Evolutionary conservation across 2,797 vertebrate species (phyloP).

Genomic region (Pseudotriccus pelzelni): DNA sequence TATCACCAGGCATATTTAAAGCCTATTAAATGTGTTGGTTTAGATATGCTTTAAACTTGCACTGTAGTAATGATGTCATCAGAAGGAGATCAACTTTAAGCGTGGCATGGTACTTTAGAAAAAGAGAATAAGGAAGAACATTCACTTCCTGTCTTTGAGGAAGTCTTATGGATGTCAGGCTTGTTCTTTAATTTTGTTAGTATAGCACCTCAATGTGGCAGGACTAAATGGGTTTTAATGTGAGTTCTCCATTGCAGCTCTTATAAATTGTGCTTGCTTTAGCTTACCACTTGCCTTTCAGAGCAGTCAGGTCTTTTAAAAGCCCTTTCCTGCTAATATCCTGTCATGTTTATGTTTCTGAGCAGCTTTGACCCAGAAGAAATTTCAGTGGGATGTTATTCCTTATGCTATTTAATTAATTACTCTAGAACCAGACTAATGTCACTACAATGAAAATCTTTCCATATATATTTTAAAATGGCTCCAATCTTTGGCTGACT

Average conservation of each 20-base stretch:
- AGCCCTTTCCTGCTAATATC: not conserved
- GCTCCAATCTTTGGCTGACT: not conserved
- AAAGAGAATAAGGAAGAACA: not conserved
- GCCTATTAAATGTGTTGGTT: not conserved
- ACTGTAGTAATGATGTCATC: not conserved
- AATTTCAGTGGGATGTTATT: not conserved
- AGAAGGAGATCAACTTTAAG: not conserved
- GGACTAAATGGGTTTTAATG: not conserved
- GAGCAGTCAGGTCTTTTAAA: not conserved
- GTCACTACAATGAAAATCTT: not conserved
- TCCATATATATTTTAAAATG: not conserved
- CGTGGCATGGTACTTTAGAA: not conserved
- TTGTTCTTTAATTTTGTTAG: not conserved
- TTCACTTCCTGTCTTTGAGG: not conserved
- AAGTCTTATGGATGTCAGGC: rapidly evolving
- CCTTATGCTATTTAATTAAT: not conserved
- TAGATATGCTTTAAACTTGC: not conserved
- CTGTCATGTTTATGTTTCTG: not conserved
- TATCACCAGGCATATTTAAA: not conserved
- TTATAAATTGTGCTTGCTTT: not conserved
- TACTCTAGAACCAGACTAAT: not conserved
- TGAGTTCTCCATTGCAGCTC: not conserved
- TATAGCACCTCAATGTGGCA: not conserved
- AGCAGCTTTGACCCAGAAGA: not conserved
- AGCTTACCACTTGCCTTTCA: not conserved